Evolutionary conservation across 2,113 vertebrate species (phyloP).

Genomic region (Pungitius pungitius): DNA sequence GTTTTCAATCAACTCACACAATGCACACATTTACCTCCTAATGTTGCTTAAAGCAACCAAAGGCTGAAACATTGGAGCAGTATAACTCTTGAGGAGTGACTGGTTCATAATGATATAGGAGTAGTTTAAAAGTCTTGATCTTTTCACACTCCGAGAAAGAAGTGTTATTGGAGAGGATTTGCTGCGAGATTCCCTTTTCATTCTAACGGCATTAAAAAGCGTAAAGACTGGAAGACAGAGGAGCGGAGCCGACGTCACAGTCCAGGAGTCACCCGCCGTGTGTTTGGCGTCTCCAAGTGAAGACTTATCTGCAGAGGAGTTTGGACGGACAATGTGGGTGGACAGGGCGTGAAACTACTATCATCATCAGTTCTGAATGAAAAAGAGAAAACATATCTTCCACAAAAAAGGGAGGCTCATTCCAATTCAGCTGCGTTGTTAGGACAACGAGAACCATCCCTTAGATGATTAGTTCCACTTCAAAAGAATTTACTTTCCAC

Average conservation of each 20-base stretch:
- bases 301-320: conserved; percentile 84
- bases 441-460: conserved; percentile 99
- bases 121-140: conserved; percentile 70
- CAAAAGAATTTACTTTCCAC: conserved; percentile 99
- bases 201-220: conserved; percentile 78
- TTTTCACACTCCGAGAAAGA: conserved; percentile 70
- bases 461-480: conserved; percentile 99
- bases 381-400: conserved; percentile 98
- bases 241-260: conserved; percentile 80
- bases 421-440: conserved; percentile 98
- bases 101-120: conserved; percentile 61
- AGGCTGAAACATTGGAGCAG: conserved; percentile 18
- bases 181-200: conserved; percentile 73
- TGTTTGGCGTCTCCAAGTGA: conserved; percentile 84
- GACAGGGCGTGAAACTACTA: conserved; percentile 97
- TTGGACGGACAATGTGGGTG: conserved; percentile 89
- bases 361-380: conserved; percentile 97
- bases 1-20: background rate
- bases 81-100: conserved; percentile 40
- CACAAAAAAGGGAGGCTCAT: conserved; percentile 92
- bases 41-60: conserved; percentile 11
- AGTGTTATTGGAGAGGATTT: conserved; percentile 72
- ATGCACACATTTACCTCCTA: background rate
- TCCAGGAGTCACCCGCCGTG: conserved; percentile 85
- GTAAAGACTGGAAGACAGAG: conserved; percentile 76